Base-by-base conservation (phyloP, 1,140 invertebrate genomes). In the Hylaeus anthracinus region DNA sequence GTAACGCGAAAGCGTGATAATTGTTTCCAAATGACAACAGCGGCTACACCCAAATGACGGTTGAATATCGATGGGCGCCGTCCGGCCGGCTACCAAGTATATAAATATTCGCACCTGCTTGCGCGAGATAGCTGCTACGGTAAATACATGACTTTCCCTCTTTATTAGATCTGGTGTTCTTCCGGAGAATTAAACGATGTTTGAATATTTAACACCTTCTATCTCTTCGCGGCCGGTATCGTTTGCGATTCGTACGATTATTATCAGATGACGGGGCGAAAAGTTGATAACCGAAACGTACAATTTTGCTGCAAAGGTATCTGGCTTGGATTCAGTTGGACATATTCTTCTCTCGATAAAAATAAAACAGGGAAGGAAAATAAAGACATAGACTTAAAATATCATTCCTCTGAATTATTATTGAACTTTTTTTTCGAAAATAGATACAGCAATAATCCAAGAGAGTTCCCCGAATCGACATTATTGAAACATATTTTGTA, bases 1-100 rank as follows among this genome's bases (percentile, higher is more conserved):
- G 82, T 83, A 79, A 79, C 78, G 77, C 66, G 84, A 80, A 86
- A 86, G 84, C 81, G 81, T 77, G 85, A 87, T 87, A 87, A 87
- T 87, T 87, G 85, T 87, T 86, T 84, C 81, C 85, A 87, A 87
- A 86, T 87, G 86, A 87, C 86, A 86, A 84, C 85, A 80, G 65
- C 60, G 76, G 80, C 71, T 65, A 73, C 74, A 75, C 82, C 63
- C 74, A 73, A 87, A 86, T 76, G 74, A 87, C 58, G 86, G 74
- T 84, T 87, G 85, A 87, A 87, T 87, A 86, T 87, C 84, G 81
- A 86, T 86, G 85, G 60, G 15, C 39, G 53, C 39, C 58, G 58
- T 64, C 41, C 61, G 15, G 0, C 39, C 12, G 5, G 15, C 39
- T 48, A 43, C 53, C 26, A 72, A 79, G 41, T 83, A 65, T 71